phyloP scores from a whole-genome alignment of 1,140 invertebrate genomes.

The Delia radicum region DNA sequence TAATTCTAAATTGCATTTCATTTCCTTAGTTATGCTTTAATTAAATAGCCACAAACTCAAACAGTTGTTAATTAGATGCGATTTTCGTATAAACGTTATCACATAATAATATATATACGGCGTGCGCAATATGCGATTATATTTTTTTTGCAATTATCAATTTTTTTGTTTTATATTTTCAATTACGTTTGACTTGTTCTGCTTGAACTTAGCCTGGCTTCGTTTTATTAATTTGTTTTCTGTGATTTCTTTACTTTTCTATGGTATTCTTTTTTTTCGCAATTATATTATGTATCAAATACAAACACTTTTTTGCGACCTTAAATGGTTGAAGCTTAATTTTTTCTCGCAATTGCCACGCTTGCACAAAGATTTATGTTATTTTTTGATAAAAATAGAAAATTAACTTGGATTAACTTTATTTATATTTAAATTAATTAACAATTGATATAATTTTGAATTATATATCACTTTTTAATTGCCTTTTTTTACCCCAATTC shows the following conservation, averaged over 20 bases:
- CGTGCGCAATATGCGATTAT: conserved; percentile 10
- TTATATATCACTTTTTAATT: no score
- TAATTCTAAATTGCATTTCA: background rate
- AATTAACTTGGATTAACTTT: no score
- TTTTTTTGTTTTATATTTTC: background rate
- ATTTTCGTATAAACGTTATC: background rate
- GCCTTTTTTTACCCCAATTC: no score
- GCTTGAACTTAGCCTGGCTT: background rate
- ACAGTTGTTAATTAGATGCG: conserved; percentile 18
- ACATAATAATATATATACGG: background rate
- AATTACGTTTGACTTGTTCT: background rate
- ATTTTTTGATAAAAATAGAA: background rate
- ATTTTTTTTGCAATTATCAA: background rate
- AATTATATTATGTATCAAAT: background rate
- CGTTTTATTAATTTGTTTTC: background rate
- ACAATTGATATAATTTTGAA: no score
- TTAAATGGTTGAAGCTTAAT: background rate
- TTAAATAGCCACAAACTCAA: background rate
- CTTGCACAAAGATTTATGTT: background rate
- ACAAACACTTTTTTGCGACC: background rate
- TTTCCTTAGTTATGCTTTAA: background rate
- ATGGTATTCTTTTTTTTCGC: background rate
- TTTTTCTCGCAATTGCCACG: background rate
- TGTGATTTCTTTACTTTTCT: background rate
- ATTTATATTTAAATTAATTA: background rate